Conservation (phyloP, 2,797 vertebrate genomes). For the Geotrypetes seraphini region DNA sequence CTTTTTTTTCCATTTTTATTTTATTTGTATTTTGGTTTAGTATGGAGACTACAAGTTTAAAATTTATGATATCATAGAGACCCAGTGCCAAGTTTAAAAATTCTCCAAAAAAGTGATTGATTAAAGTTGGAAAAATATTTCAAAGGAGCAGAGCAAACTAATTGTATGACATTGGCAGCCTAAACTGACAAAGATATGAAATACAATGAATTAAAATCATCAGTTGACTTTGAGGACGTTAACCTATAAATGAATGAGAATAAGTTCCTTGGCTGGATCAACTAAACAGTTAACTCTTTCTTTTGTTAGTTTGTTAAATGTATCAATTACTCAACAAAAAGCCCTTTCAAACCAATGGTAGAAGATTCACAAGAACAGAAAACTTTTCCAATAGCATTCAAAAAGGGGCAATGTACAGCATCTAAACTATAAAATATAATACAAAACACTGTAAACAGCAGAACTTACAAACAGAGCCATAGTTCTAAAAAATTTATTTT, state of each 20-base stretch:
- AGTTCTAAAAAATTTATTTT: slow-evolving; percentile 54
- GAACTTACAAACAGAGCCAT: slow-evolving; percentile 45
- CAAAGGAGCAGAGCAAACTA: slow-evolving; percentile 22
- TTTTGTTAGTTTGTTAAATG: too few species aligned
- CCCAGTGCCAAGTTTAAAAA: slow-evolving; percentile 30
- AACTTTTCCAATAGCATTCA: slow-evolving; percentile 49
- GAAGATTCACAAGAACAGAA: slow-evolving; percentile 61
- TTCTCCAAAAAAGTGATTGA: slow-evolving; percentile 27
- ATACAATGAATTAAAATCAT: slow-evolving; percentile 26
- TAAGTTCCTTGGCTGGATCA: slow-evolving; percentile 26
- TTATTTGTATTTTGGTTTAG: too few species aligned
- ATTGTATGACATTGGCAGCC: too few species aligned
- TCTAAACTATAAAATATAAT: slow-evolving; percentile 54
- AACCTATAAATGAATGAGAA: slow-evolving; percentile 34
- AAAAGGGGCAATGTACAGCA: slow-evolving; percentile 54
- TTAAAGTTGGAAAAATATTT: slow-evolving; percentile 1
- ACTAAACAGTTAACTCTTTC: slow-evolving; percentile 22
- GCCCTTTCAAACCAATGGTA: slow-evolving; percentile 58
- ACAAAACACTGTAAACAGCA: slow-evolving; percentile 57
- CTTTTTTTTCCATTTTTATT: too few species aligned
- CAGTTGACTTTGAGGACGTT: slow-evolving; percentile 35
- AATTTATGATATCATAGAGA: slow-evolving; percentile 20
- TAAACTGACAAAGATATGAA: slow-evolving; percentile 30
- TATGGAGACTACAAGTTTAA: slow-evolving; percentile 19
- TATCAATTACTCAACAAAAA: slow-evolving; percentile 38